Conservation (phyloP, 2,797 vertebrate genomes). For the Rhinella marina region DNA sequence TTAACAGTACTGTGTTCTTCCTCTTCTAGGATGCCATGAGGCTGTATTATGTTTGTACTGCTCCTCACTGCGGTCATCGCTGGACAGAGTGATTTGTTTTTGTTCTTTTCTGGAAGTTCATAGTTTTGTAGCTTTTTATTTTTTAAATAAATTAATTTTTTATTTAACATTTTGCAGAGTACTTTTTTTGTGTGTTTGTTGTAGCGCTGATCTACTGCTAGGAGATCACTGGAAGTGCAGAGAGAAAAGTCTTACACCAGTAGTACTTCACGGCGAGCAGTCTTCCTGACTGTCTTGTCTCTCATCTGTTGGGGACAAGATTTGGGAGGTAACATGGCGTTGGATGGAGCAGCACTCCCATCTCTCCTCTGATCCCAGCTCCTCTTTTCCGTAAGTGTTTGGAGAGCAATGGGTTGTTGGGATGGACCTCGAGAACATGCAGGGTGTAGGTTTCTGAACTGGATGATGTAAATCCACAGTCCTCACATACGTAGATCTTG, state of each 20-base stretch:
- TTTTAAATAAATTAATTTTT: constrained; percentile 53
- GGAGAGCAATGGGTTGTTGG: constrained; percentile 72
- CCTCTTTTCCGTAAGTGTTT: constrained; percentile 76
- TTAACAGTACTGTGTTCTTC: neutral
- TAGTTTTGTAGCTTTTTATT: constrained; percentile 19
- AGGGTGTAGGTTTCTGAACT: constrained; percentile 80
- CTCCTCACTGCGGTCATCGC: constrained; percentile 92
- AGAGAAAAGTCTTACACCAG: neutral
- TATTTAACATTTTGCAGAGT: constrained; percentile 23
- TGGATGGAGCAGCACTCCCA: constrained; percentile 51
- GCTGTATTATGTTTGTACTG: constrained; percentile 93
- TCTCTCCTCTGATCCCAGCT: constrained; percentile 64
- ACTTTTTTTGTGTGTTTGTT: neutral
- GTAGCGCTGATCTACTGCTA: neutral
- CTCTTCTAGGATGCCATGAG: constrained; percentile 88
- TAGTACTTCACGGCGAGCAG: neutral
- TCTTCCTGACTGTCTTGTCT: neutral
- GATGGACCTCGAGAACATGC: constrained; percentile 81
- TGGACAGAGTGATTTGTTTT: constrained; percentile 85
- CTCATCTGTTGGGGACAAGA: constrained; percentile 31
- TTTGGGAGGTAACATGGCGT: constrained; percentile 22
- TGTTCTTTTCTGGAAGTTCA: neutral
- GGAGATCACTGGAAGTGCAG: neutral
- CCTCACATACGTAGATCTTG: constrained; percentile 91
- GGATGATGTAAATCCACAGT: constrained; percentile 85